Evolutionary conservation across 2,888 invertebrate species (phyloP), one percentile per base, ranked within the genome.

Genomic region (Spisula subtruncata): DNA sequence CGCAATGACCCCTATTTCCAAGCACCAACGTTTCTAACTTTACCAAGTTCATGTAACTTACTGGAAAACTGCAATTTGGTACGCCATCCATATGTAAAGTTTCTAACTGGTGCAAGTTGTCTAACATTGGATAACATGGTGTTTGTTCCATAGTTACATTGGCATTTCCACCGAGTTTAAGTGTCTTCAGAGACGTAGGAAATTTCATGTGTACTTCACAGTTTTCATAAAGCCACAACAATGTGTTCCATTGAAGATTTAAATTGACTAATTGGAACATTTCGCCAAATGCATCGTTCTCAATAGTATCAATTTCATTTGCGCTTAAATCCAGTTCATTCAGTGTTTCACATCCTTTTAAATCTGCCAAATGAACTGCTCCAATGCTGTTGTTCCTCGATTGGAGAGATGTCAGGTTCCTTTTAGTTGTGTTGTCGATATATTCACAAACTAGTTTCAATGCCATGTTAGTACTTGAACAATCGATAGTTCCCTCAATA

Each of bases 41-140:
- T 25, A n/a, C 20, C 29, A 82, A 29, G 16, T 46, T 48, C 1
- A n/a, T 1, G 48, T 71, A 66, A 14, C 1, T n/a, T 25, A 12
- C 20, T 18, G 71, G 51, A 35, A 87, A 51, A 6, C 12, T 35
- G 20, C 1, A 51, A n/a, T 41, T 14, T 71, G 12, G 25, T 35
- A 86, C 16, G 14, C 87, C 87, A n/a, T 87, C 87, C 32, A 87
- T 18, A 25, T 48, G 8, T 41, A 87, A 66, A 25, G 16, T 41
- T 41, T 60, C 56, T 32, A 83, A 25, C 5, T 66, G 35, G 14
- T 20, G 0, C 14, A 83, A 56, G 18, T 35, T n/a, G 4, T 25
- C 1, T 16, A 60, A 18, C 0, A 5, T 2, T 41, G 81, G 83
- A 35, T 71, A 71, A 20, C 35, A 51, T 4, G 82, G 20, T 14